Evolutionary conservation across 2,797 vertebrate genomes (phyloP), one percentile per base, ranked within the genome.

Genomic region (Tapirus indicus): DNA sequence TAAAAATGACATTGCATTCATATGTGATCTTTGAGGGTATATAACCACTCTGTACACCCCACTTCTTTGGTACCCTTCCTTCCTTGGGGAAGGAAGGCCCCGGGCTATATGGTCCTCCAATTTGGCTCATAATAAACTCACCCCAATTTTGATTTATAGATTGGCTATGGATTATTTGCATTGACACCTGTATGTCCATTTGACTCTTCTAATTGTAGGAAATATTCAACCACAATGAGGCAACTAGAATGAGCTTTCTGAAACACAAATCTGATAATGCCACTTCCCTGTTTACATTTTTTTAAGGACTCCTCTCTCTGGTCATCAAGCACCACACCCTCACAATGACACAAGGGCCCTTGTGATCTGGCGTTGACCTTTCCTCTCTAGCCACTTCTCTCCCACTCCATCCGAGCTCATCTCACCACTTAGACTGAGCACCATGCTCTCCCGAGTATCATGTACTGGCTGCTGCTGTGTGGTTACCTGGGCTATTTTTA

Each of bases 381-480:
- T 74, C 20, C 9, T 82, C 13, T 82, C 4, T 20, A 56, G 11
- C 32, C 16, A 56, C 38, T 56, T 92, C 1, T 44, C 10, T 52
- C 14, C 8, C 5, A 6, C 7, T 44, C 18, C 18, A 66, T 49
- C 11, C 2, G 16, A 32, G n/a, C 10, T 88, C 60, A 58, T 56
- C 27, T 54, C 21, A 62, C 3, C 14, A 6, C 25, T 90, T 35
- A 66, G 16, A 1, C 3, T 41, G 25, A 41, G 49, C 6, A 64
- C 18, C 1, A 4, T 1, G 3, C 8, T 72, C 27, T 71, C 32
- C 41, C 7, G n/a, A 32, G 21, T 12, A 12, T 14, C 7, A 11
- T 27, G 3, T 0, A 10, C 1, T 44, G 52, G 41, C n/a, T 32
- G 27, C 27, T 82, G 35, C 20, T 77, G 0, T n/a, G n/a, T 13